Conservation (phyloP, 1,140 invertebrate species). For the Hycleus phaleratus region DNA sequence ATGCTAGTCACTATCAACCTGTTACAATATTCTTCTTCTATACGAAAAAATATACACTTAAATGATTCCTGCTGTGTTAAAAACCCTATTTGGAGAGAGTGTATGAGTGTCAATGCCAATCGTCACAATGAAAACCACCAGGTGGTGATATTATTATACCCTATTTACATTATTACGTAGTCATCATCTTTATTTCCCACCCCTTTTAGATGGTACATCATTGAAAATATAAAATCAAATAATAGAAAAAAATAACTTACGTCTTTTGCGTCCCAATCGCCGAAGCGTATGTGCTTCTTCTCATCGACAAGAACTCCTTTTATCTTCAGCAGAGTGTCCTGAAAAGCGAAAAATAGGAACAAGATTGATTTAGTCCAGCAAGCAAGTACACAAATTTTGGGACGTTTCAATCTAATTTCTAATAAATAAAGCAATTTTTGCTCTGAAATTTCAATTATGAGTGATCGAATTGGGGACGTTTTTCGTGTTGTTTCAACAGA, state of each 20-base stretch:
- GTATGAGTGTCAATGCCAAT: constrained; percentile 25
- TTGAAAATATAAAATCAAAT: constrained; percentile 2
- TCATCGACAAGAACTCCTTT: constrained; percentile 79
- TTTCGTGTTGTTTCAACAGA: too few relatives aligned
- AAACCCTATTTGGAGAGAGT: neutral
- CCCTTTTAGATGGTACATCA: neutral
- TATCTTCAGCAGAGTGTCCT: constrained; percentile 58
- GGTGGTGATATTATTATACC: constrained; percentile 31
- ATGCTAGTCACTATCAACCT: constrained; percentile 12
- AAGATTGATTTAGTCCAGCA: too few relatives aligned
- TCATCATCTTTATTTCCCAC: constrained; percentile 4
- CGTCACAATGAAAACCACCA: constrained; percentile 23
- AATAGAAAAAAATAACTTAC: constrained; percentile 51
- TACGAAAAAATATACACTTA: neutral
- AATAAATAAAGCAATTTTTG: too few relatives aligned
- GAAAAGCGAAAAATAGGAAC: neutral
- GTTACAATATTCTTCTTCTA: neutral
- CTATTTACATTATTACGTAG: constrained; percentile 22
- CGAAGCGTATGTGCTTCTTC: constrained; percentile 88
- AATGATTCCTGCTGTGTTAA: constrained; percentile 11
- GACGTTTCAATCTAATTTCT: too few relatives aligned
- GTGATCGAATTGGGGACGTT: too few relatives aligned
- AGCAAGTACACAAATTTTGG: too few relatives aligned
- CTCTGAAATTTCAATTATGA: too few relatives aligned
- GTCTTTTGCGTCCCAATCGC: constrained; percentile 88